A percentile compares a stretch with the other conserved stretches of the same genome.
Evolutionary conservation across 2,797 vertebrate species (phyloP).

Genomic region (Acanthis flammea): DNA sequence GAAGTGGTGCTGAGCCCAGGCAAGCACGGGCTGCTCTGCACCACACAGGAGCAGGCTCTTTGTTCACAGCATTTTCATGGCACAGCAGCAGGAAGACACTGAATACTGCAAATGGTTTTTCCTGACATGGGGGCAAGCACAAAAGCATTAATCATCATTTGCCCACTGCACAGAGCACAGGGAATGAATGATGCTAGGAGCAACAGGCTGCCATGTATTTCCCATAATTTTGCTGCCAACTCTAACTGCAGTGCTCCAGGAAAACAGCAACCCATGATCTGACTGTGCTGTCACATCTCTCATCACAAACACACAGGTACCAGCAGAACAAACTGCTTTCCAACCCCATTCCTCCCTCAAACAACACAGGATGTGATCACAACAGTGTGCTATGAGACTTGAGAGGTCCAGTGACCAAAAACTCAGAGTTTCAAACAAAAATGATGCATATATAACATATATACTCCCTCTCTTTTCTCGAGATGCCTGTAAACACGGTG

Average conservation of each 20-base stretch:
- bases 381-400: neutral
- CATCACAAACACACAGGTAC: neutral
- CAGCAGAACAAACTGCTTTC: neutral
- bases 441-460: neutral
- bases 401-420: neutral
- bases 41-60: neutral
- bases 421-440: neutral
- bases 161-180: neutral
- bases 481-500: neutral
- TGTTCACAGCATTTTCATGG: neutral
- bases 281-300: neutral
- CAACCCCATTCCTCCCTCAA: neutral
- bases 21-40: neutral
- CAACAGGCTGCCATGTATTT: neutral
- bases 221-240: neutral
- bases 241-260: neutral
- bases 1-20: neutral
- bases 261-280: neutral
- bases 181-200: neutral
- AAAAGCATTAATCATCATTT: neutral
- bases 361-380: neutral
- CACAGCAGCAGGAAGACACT: neutral
- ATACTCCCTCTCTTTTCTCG: neutral
- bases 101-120: neutral
- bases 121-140: neutral